These are phyloP conservation scores for Triplophysa siluroides DNA, from an alignment of 2,113 vertebrate genomes.

Conservation along the genomic window DNA sequence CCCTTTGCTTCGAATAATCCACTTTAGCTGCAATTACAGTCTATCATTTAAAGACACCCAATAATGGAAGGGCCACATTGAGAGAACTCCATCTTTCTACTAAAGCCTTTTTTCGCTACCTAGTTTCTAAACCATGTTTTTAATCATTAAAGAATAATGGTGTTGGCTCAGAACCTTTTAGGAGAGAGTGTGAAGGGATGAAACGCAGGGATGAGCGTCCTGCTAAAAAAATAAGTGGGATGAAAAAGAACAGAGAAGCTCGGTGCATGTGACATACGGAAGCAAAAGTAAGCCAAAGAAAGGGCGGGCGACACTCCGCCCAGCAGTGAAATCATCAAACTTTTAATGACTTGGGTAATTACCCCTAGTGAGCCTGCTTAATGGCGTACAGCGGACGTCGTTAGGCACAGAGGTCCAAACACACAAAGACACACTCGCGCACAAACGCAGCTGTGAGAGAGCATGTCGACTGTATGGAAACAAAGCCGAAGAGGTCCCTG, in stretches of 20 bases:
- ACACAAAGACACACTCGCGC: constrained; percentile 16
- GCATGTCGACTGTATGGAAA: constrained; percentile 30
- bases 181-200: constrained; percentile 41
- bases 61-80: not conserved
- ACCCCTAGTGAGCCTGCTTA: constrained; percentile 75
- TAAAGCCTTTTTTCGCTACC: constrained; percentile 44
- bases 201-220: constrained; percentile 53
- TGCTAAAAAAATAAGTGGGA: constrained; percentile 20
- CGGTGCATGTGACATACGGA: constrained; percentile 60
- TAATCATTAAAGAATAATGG: constrained; percentile 64
- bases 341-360: constrained; percentile 82
- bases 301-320: constrained; percentile 72
- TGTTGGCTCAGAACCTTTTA: constrained; percentile 52
- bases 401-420: constrained; percentile 58
- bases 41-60: not conserved
- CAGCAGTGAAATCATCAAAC: constrained; percentile 78
- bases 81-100: constrained; percentile 10
- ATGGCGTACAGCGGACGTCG: constrained; percentile 74
- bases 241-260: not conserved
- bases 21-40: constrained; percentile 23
- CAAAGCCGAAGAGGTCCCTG: constrained; percentile 48
- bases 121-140: constrained; percentile 52
- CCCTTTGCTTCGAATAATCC: constrained; percentile 34
- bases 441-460: constrained; percentile 4
- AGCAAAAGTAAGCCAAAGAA: constrained; percentile 71